Evolutionary conservation across 2,888 invertebrate genomes (phyloP), one percentile per base, ranked within the genome.

Genomic region (Peribatodes rhomboidaria): DNA sequence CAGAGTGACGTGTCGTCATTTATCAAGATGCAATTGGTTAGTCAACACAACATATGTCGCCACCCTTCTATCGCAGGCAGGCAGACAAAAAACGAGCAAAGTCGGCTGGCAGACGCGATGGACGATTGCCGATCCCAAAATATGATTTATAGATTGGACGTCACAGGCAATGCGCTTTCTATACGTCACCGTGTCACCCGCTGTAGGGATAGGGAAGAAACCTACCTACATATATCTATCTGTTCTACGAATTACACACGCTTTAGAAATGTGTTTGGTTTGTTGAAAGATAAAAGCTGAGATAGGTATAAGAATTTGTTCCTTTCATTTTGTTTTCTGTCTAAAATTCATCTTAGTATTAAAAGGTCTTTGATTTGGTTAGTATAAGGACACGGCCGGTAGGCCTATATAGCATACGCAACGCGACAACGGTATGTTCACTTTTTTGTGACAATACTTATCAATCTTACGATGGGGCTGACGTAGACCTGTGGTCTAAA

Each of bases 111-210:
- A 84, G 86, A 83, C 87, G 85, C 84, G 86, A 81, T 81, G 85
- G 87, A 86, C 88, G 86, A 87, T 83, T 87, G 85, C 82, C 84
- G 83, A 84, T 82, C 86, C 87, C 71, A 65, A 84, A 87, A 89
- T 86, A 91, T 93, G 92, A 93, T 93, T 93, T 92, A 93, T 93
- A 91, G 92, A 88, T 85, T 81, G 83, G 78, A 84, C 88, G 92
- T 92, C 92, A 92, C 82, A 83, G 85, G 81, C 92, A 92, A 89
- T 91, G 84, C 88, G 89, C 85, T 89, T 92, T 89, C 88, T 89
- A 87, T 88, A 87, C 88, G 87, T 89, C 89, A 89, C 77, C 74
- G 75, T 85, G 85, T 84, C 86, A 84, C 80, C 83, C 72, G 76
- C 80, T 50, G 76, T 76, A 37, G 42, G 47, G 46, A 6, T 63